Evolutionary conservation across 2,113 vertebrate species (phyloP).

Genomic region (Phoenicopterus ruber): DNA sequence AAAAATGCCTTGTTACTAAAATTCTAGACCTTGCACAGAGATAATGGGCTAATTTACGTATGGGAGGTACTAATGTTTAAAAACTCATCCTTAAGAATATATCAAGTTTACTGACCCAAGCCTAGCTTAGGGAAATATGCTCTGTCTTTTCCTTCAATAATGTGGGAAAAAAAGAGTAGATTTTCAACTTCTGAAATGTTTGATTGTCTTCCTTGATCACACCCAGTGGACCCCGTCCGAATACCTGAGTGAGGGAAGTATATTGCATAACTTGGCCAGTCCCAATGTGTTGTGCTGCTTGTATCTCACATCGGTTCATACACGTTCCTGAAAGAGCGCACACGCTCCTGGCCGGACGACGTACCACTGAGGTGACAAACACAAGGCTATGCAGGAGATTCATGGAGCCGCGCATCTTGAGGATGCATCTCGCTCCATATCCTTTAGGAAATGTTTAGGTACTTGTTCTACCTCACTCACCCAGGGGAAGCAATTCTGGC

Average conservation of each 20-base stretch:
- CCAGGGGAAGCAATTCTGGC: background rate
- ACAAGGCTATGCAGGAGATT: background rate
- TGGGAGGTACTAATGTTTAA: background rate
- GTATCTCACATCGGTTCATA: background rate
- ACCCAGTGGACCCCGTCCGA: background rate
- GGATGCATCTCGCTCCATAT: background rate
- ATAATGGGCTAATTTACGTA: background rate
- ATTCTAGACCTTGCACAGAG: background rate
- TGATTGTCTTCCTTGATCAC: background rate
- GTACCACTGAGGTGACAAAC: background rate
- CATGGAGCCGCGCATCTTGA: background rate
- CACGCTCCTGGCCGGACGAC: rapidly evolving
- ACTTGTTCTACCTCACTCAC: background rate
- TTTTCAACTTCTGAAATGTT: background rate
- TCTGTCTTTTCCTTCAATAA: background rate
- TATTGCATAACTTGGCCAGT: background rate
- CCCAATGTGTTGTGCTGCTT: background rate
- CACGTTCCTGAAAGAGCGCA: background rate
- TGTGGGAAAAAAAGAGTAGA: background rate
- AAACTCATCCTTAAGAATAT: background rate
- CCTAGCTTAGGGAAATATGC: background rate
- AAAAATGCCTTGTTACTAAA: background rate
- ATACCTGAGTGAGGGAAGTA: background rate
- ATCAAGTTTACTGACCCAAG: background rate
- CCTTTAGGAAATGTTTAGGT: background rate